Percentiles rank a stretch among this genome's conserved stretches.
phyloP scores from a whole-genome alignment of 1,140 invertebrate genomes.

The Oedothorax gibbosus region DNA sequence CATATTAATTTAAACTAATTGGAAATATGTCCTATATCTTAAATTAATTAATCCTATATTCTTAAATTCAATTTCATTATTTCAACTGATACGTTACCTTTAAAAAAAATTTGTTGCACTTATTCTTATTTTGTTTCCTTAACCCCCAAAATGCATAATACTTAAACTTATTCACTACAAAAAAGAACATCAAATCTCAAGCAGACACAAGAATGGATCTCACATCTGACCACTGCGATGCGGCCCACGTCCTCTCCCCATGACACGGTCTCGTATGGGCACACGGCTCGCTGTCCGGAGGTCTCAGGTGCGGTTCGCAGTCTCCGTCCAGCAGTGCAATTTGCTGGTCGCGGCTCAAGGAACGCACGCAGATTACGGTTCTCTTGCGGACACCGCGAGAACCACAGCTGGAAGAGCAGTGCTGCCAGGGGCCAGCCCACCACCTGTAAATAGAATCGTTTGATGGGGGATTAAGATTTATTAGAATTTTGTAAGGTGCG shows the following conservation, averaged over 20 bases:
- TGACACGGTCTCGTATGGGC: constrained; percentile 73
- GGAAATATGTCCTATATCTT: too few relatives aligned
- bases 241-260: constrained; percentile 65
- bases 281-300: constrained; percentile 76
- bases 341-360: constrained; percentile 73
- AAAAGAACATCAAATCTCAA: too few relatives aligned
- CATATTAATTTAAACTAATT: too few relatives aligned
- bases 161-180: too few relatives aligned
- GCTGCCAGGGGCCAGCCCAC: constrained; percentile 86
- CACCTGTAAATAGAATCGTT: constrained; percentile 69
- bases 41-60: too few relatives aligned
- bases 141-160: too few relatives aligned
- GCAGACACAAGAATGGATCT: constrained; percentile 27
- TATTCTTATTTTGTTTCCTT: too few relatives aligned
- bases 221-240: constrained; percentile 68
- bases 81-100: too few relatives aligned
- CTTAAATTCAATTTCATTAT: too few relatives aligned
- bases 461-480: too few relatives aligned
- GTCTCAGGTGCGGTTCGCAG: constrained; percentile 74
- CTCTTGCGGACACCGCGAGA: constrained; percentile 74
- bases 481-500: too few relatives aligned
- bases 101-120: too few relatives aligned
- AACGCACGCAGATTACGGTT: constrained; percentile 79
- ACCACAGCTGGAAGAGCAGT: constrained; percentile 81
- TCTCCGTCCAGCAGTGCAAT: constrained; percentile 78